Base-by-base conservation (phyloP, 35 echinoderm and acorn worm species). In the Apostichopus japonicus region DNA sequence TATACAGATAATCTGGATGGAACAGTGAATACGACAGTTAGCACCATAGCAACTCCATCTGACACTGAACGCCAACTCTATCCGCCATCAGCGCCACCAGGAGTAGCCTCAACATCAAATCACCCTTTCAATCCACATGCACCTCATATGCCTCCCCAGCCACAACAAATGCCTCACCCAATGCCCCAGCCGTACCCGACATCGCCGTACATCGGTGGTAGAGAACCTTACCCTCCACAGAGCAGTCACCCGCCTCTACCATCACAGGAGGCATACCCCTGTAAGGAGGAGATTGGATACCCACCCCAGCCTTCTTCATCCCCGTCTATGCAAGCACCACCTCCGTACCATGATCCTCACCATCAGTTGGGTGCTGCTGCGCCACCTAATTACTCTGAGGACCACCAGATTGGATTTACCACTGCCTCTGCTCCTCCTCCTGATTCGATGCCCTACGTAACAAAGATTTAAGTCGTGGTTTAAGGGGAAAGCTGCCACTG, bases 1-100 rank as follows among this genome's bases (percentile, higher is more conserved):
- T 58, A 1, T 23, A 14, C 81, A 84, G 81, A 84, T 62, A 84
- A 84, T 58, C 16, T 84, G 7, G 81, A 84, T 62, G 81, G 81
- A 84, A 84, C 81, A 23, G 81, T 84, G 56, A 84, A 84, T 58
- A 84, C 81, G 14, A 84, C 81, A 84, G 81, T 23, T 22, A 84
- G 81, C 53, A 84, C 81, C 0, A 23, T 54, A 84, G 81, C 17
- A 1, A 54, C 54, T 58, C 54, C 53, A 53, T 84, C 81, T 84
- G 81, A 84, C 19, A 23, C 19, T 54, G 51, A 84, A 10, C 17
- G 17, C 17, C 81, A 84, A 58, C 81, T 57, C 8, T 23, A 84
- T 23, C 16, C 81, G 24, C 53, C 54, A 9, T 84, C 81, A 84
- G 0, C 11, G 7, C 81, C 81, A 23, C 81, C 54, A 58, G 21